Conservation (phyloP, 2,888 invertebrate species). For the Ceriagrion tenellum region DNA sequence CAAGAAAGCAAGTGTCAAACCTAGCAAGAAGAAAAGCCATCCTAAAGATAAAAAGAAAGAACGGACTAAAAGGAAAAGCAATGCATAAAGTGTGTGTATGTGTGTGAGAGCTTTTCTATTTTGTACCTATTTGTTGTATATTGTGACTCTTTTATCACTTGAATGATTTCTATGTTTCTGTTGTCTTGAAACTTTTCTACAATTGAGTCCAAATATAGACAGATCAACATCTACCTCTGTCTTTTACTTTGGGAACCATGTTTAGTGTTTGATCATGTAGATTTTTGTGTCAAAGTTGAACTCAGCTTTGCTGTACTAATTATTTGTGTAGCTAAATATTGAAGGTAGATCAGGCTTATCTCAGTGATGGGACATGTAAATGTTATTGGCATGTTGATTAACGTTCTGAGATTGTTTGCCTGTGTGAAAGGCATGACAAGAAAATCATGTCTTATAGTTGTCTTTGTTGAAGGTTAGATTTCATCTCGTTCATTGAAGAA, state of each 20-base stretch:
- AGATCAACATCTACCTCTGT: not conserved
- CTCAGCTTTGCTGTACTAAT: not conserved
- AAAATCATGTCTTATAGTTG: not conserved
- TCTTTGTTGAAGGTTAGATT: not conserved
- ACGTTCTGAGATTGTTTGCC: not conserved
- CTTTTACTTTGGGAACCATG: not conserved
- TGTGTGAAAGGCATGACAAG: not conserved
- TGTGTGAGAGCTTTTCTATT: not conserved
- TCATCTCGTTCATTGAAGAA: not conserved
- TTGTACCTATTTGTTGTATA: not conserved
- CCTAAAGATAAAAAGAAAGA: slow-evolving; percentile 42
- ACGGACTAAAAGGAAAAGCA: slow-evolving; percentile 44
- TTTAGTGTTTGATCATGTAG: not conserved
- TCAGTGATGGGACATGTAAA: not conserved
- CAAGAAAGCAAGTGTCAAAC: slow-evolving; percentile 43
- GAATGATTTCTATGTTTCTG: not conserved
- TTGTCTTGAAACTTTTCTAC: not conserved
- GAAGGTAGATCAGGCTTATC: not conserved
- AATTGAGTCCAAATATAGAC: not conserved
- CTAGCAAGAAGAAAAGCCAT: slow-evolving; percentile 4
- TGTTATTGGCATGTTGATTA: not conserved
- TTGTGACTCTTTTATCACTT: not conserved
- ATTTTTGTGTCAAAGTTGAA: not conserved
- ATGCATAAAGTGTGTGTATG: not conserved
- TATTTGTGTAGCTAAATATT: not conserved